These are phyloP conservation scores for Coenonympha glycerion DNA, from an alignment of 2,888 invertebrate species.

Conservation along the genomic window DNA sequence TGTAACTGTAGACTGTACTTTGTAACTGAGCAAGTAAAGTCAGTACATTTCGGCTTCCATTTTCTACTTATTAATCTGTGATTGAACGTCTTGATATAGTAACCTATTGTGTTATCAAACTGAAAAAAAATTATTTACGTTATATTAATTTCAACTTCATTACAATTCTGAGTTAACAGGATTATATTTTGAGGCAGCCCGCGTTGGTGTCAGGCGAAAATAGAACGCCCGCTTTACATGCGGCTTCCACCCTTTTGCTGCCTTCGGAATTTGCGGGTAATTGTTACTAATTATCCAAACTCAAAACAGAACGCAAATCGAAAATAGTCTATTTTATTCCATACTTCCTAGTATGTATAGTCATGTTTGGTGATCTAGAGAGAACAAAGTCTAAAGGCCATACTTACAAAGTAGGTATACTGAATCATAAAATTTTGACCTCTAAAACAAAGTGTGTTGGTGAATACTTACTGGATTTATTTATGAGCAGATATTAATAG, in stretches of 20 bases:
- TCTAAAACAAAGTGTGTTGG: too few species aligned
- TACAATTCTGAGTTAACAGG: not conserved
- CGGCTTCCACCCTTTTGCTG: not conserved
- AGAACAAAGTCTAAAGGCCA: not conserved
- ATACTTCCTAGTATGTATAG: not conserved
- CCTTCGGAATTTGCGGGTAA: not conserved
- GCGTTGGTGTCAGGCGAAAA: not conserved
- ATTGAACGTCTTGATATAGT: too few species aligned
- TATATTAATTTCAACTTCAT: too few species aligned
- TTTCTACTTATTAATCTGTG: too few species aligned
- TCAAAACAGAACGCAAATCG: not conserved
- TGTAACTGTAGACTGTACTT: not conserved
- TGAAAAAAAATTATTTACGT: too few species aligned
- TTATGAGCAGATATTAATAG: too few species aligned
- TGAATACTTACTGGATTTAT: too few species aligned
- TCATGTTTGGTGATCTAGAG: not conserved
- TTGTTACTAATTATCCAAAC: not conserved
- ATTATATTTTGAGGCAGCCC: not conserved
- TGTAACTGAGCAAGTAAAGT: too few species aligned
- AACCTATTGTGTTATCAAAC: too few species aligned
- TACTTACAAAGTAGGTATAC: too few species aligned
- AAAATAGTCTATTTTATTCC: not conserved
- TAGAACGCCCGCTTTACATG: slow-evolving; percentile 4
- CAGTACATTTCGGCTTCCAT: too few species aligned
- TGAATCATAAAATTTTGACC: too few species aligned